Base-by-base conservation (phyloP, 2,113 vertebrate genomes). In the Centropristis striata region DNA sequence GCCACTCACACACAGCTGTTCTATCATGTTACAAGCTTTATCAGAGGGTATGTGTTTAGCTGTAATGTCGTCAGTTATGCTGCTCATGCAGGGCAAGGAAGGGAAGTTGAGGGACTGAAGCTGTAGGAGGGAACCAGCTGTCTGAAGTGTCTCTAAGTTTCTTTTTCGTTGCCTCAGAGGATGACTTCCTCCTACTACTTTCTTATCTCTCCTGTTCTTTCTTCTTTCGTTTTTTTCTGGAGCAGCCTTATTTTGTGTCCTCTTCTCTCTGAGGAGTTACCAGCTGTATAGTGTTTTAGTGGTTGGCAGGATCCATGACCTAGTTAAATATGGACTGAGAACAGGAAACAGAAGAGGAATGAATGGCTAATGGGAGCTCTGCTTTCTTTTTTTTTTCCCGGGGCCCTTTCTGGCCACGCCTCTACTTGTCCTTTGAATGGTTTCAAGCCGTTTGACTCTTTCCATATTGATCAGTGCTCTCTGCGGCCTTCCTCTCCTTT, bases 301-400 rank as follows among this genome's bases (percentile, higher is more conserved):
- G 72, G 69, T 82, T 88, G 84, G 80, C 79, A 89, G 75, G 70
- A 87, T 91, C 74, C 66, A 63, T 91, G 92, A 92, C 92, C 92
- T 58, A 91, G 50, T 94, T 93, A 82, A 91, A 92, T 80, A 80
- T 81, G 72, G 90, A 78, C 85, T 70, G 82, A 65, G 84, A 85
- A 90, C 76, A 89, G 79, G 88, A 94, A 90, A 42, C 83, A 10
- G 79, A 80, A n/a, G 79, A 81, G 64, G 86, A 85, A 80, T 86
- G 87, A 88, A 81, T 90, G 79, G 78, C 75, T 85, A 76, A 87
- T 81, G 54, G 85, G 81, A 58, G 68, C 81, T 74, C 50, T 64
- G 36, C 72, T 81, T 44, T 44, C 49, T 86, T 73, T 83, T 42
- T 42, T 49, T 64, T 80, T 60, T 59, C 25, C 65, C 10, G 15